Evolutionary conservation across 2,888 invertebrate genomes (phyloP).

Genomic region (Drosophila robusta): DNA sequence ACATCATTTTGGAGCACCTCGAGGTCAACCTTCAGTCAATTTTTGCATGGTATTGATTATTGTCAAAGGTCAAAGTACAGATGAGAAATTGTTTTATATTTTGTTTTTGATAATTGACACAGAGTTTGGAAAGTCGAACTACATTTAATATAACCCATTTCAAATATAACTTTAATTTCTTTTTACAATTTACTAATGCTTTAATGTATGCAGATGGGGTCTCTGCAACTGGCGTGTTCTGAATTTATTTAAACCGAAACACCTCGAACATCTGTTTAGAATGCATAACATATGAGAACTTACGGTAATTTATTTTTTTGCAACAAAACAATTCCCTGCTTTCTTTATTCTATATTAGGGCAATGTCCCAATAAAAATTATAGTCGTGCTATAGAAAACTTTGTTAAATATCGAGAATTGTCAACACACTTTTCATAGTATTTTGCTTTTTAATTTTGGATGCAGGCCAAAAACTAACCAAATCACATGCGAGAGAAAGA

Average conservation of each 20-base stretch:
- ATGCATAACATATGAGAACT: neutral
- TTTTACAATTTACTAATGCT: neutral
- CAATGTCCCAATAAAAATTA: slow-evolving; percentile 7
- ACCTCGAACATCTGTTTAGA: slow-evolving; percentile 17
- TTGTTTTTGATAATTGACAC: neutral
- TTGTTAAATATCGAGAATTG: slow-evolving; percentile 17
- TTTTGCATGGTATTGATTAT: slow-evolving; percentile 55
- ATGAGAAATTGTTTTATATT: slow-evolving; percentile 8
- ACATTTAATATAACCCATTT: too few relatives aligned
- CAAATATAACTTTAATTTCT: neutral
- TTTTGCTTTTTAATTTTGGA: slow-evolving; percentile 42
- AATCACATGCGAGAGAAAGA: neutral
- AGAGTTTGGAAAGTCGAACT: slow-evolving; percentile 34
- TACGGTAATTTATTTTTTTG: neutral
- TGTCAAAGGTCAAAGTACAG: slow-evolving; percentile 59
- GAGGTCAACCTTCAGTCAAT: slow-evolving; percentile 44
- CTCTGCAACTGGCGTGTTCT: neutral
- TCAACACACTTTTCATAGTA: slow-evolving; percentile 34
- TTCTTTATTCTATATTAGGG: neutral
- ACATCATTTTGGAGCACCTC: slow-evolving; percentile 66
- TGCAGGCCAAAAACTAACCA: slow-evolving; percentile 43
- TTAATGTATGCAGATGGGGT: too few relatives aligned
- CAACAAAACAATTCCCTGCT: neutral
- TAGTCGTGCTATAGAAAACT: slow-evolving; percentile 4
- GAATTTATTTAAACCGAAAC: slow-evolving; percentile 1